Percentiles rank a stretch among this genome's conserved stretches.
Evolutionary conservation across 2,113 vertebrate species (phyloP).

Genomic region (Junco hyemalis): DNA sequence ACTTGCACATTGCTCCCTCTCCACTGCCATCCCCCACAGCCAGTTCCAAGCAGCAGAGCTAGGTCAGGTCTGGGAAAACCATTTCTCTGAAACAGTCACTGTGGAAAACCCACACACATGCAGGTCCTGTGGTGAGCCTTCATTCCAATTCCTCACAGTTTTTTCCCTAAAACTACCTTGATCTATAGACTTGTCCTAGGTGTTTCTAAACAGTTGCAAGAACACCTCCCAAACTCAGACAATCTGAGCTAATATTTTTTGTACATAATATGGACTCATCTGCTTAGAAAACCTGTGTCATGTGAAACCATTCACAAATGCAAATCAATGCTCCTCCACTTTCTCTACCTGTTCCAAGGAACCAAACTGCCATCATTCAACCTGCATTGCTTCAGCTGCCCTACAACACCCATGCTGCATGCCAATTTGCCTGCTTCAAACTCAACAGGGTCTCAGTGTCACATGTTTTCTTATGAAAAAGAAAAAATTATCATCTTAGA

Average conservation of each 20-base stretch:
- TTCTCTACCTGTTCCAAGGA: not conserved
- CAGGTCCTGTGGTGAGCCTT: not conserved
- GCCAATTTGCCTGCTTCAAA: not conserved
- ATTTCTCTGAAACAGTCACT: not conserved
- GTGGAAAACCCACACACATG: accelerated
- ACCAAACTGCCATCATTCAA: not conserved
- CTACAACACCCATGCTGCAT: not conserved
- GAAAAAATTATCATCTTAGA: not conserved
- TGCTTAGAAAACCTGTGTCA: not conserved
- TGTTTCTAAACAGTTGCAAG: not conserved
- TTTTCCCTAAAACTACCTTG: not conserved
- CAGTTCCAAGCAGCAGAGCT: not conserved
- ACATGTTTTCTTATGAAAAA: not conserved
- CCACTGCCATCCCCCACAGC: not conserved
- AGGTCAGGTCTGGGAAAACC: not conserved
- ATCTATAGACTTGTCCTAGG: accelerated
- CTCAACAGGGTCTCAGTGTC: not conserved
- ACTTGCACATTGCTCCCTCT: not conserved
- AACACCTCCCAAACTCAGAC: not conserved
- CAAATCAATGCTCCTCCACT: not conserved
- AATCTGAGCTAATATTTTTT: not conserved
- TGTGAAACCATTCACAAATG: not conserved
- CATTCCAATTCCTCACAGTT: not conserved
- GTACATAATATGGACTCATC: not conserved
- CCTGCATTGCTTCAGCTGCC: not conserved